Conservation (phyloP, 2,888 invertebrate genomes). For the Parasteatoda lunata region DNA sequence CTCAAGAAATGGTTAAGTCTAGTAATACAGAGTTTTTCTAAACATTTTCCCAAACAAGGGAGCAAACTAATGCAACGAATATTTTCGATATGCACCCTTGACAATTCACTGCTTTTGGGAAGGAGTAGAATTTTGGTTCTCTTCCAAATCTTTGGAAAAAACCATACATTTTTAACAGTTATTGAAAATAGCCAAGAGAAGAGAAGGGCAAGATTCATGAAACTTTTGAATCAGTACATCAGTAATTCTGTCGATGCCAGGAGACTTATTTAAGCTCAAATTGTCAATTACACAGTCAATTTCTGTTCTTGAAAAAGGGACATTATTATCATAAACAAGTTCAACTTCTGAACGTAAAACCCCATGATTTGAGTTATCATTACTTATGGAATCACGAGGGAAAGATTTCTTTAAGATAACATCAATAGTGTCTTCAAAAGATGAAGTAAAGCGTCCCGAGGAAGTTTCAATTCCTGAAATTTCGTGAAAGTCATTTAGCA, state of each 20-base stretch:
- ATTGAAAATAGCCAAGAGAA: background rate
- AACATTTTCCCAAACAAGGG: background rate
- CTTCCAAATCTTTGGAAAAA: background rate
- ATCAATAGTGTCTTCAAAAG: background rate
- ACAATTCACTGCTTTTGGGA: background rate
- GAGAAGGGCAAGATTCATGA: background rate
- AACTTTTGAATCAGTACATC: background rate
- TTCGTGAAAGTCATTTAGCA: too few relatives aligned
- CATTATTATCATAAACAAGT: background rate
- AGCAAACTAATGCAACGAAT: background rate
- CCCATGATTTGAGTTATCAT: background rate
- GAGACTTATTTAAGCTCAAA: background rate
- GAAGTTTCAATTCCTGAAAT: too few relatives aligned
- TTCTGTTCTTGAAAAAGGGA: background rate
- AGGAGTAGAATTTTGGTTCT: background rate
- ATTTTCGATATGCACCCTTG: background rate
- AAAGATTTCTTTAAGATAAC: background rate
- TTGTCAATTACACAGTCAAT: slow-evolving; percentile 1
- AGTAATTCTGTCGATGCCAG: background rate
- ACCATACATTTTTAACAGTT: background rate
- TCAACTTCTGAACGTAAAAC: background rate
- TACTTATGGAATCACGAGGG: background rate
- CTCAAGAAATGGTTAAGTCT: background rate
- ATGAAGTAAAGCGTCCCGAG: too few relatives aligned
- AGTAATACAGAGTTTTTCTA: background rate